Evolutionary conservation across 2,888 invertebrate species (phyloP).

Genomic region (Melikaiella ostensackeni): DNA sequence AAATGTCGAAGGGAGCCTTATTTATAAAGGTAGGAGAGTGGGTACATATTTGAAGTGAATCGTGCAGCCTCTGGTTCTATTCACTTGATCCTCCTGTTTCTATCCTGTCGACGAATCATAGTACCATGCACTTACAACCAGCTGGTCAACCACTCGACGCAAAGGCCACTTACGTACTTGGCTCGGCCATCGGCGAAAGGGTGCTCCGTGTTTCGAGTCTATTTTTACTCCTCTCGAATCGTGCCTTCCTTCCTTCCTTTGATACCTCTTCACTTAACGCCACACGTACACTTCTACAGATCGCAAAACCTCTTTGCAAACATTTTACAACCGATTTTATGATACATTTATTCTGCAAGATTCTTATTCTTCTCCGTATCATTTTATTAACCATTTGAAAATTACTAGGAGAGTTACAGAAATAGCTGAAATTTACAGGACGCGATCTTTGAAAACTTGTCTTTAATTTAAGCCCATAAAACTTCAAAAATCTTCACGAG

Average conservation of each 20-base stretch:
- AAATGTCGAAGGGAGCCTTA: neutral
- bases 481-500: too few species aligned
- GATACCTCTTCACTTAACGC: conserved; percentile 56
- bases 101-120: conserved; percentile 42
- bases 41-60: neutral
- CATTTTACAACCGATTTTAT: neutral
- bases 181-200: conserved; percentile 61
- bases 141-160: conserved; percentile 68
- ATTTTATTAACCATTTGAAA: too few species aligned
- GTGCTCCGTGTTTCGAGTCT: conserved; percentile 60
- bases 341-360: neutral
- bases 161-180: conserved; percentile 70
- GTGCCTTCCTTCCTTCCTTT: conserved; percentile 21
- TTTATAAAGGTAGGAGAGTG: neutral
- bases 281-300: conserved; percentile 44
- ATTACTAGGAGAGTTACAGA: too few species aligned
- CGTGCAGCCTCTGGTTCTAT: neutral
- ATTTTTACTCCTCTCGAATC: conserved; percentile 62
- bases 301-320: conserved; percentile 1
- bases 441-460: too few species aligned
- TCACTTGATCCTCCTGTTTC: conserved; percentile 42
- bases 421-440: too few species aligned
- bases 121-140: conserved; percentile 60
- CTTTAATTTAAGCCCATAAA: too few species aligned
- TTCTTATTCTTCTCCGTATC: too few species aligned